Percentiles rank a stretch among this genome's conserved stretches.
phyloP scores from a whole-genome alignment of 2,888 invertebrate genomes.

The Sarcophaga subvicina region DNA sequence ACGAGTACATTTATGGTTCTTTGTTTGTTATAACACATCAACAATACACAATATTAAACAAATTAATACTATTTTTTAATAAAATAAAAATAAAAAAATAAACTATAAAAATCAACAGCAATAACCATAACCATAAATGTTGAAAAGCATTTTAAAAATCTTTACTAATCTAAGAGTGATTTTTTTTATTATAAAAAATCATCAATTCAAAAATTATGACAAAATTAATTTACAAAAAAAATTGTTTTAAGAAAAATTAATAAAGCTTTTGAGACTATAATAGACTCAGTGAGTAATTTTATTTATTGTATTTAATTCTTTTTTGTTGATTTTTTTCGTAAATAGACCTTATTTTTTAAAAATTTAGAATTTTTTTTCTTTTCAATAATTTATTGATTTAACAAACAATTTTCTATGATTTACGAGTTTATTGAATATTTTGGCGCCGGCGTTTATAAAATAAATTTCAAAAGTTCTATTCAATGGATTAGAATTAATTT shows the following conservation, averaged over 20 bases:
- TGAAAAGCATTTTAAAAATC: slow-evolving; percentile 24
- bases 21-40: slow-evolving; percentile 26
- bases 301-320: too few relatives aligned
- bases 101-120: background rate
- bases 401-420: slow-evolving; percentile 48
- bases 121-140: slow-evolving; percentile 64
- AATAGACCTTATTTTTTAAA: slow-evolving; percentile 12
- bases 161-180: too few relatives aligned
- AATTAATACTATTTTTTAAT: slow-evolving; percentile 29
- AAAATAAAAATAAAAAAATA: slow-evolving; percentile 16
- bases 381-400: slow-evolving; percentile 35
- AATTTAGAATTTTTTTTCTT: background rate
- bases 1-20: slow-evolving; percentile 34
- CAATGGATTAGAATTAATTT: slow-evolving; percentile 24
- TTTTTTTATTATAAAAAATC: too few relatives aligned
- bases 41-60: slow-evolving; percentile 24
- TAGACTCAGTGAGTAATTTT: too few relatives aligned
- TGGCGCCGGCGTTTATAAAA: slow-evolving; percentile 61
- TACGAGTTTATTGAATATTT: slow-evolving; percentile 32
- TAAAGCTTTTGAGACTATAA: background rate
- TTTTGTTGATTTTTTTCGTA: background rate
- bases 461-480: slow-evolving; percentile 21
- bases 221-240: slow-evolving; percentile 19
- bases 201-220: background rate
- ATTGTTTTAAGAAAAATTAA: too few relatives aligned